phyloP scores from a whole-genome alignment of 2,888 invertebrate genomes.

The Stenoptilia bipunctidactyla region DNA sequence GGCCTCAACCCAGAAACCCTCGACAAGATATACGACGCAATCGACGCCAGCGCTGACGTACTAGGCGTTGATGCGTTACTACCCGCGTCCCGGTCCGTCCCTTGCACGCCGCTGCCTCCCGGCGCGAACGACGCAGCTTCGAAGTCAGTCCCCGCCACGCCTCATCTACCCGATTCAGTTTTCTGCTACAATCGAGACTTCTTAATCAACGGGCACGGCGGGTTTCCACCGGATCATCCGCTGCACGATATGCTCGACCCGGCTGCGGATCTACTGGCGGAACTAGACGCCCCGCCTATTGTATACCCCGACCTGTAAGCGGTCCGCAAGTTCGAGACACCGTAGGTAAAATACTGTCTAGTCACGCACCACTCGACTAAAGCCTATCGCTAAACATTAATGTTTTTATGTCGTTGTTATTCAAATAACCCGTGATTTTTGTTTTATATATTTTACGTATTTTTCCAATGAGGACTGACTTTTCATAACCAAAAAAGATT shows the following conservation, averaged over 20 bases:
- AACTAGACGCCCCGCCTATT: slow-evolving; percentile 40
- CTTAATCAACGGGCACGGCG: slow-evolving; percentile 71
- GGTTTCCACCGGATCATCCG: slow-evolving; percentile 30
- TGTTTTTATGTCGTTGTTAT: too few relatives aligned
- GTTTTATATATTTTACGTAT: too few relatives aligned
- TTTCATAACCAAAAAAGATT: too few relatives aligned
- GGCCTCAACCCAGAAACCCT: slow-evolving; percentile 73
- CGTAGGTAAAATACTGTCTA: too few relatives aligned
- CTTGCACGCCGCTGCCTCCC: slow-evolving; percentile 20
- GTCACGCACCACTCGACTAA: too few relatives aligned
- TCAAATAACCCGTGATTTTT: too few relatives aligned
- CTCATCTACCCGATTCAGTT: slow-evolving; percentile 69
- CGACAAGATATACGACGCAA: slow-evolving; percentile 75
- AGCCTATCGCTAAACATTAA: too few relatives aligned
- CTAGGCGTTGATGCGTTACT: slow-evolving; percentile 35
- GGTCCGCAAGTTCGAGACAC: too few relatives aligned
- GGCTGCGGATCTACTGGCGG: slow-evolving; percentile 46
- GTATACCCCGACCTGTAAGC: slow-evolving; percentile 59
- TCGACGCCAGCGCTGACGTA: slow-evolving; percentile 66
- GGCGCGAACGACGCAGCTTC: slow-evolving; percentile 42
- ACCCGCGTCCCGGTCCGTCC: too few relatives aligned
- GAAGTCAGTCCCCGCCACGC: slow-evolving; percentile 31
- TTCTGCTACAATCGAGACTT: slow-evolving; percentile 74
- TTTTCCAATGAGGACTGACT: too few relatives aligned
- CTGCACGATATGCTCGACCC: slow-evolving; percentile 57